Conservation (phyloP, 1,140 invertebrate species). For the Chrysoperla carnea region DNA sequence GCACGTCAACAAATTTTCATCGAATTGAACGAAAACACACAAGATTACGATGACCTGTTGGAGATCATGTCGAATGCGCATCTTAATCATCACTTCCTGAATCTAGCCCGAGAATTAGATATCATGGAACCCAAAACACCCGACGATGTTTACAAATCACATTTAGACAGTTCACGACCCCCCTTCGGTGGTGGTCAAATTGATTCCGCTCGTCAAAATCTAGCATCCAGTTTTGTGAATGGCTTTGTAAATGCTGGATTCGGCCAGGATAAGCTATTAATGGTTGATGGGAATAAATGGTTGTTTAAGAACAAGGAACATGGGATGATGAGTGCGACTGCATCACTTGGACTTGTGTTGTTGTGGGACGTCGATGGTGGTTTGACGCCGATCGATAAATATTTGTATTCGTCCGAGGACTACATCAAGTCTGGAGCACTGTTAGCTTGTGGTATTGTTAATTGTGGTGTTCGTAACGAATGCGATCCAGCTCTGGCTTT, state of each 20-base stretch:
- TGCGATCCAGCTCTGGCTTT: conserved; percentile 96
- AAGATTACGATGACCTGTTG: conserved; percentile 75
- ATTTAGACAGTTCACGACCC: conserved; percentile 81
- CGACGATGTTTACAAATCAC: conserved; percentile 98
- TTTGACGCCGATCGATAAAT: conserved; percentile 96
- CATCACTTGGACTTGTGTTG: conserved; percentile 71
- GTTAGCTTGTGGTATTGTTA: conserved; percentile 94
- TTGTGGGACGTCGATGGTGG: conserved; percentile 99
- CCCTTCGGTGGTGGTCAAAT: conserved; percentile 70
- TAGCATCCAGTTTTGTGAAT: conserved; percentile 97
- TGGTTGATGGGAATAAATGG: conserved; percentile 97
- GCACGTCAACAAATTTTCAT: conserved; percentile 89
- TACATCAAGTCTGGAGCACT: conserved; percentile 91
- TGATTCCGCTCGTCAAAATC: conserved; percentile 90
- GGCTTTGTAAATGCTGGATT: conserved; percentile 99
- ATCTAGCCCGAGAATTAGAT: conserved; percentile 92
- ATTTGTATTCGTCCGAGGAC: conserved; percentile 93
- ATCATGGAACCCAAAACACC: conserved; percentile 99
- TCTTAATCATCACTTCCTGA: conserved; percentile 90
- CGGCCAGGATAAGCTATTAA: conserved; percentile 89
- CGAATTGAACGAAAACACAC: conserved; percentile 45
- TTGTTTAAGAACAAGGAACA: conserved; percentile 99
- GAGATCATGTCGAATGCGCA: conserved; percentile 96
- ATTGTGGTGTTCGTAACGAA: conserved; percentile 94
- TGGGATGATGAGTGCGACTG: conserved; percentile 95